Evolutionary conservation across 2,797 vertebrate genomes (phyloP).

Genomic region (Galago senegalensis): DNA sequence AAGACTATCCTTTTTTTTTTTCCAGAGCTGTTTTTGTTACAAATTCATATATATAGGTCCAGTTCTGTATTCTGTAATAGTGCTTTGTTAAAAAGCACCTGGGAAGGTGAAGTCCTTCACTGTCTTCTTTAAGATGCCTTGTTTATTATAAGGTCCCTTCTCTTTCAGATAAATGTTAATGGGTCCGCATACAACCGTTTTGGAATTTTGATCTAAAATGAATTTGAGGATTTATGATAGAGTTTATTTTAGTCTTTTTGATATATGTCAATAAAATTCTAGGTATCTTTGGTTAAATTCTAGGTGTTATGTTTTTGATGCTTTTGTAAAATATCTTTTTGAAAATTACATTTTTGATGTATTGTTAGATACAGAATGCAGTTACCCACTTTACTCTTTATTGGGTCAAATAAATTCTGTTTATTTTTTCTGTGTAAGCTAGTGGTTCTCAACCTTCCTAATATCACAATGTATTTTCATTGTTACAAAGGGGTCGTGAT

Average conservation of each 20-base stretch:
- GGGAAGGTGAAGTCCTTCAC: background rate
- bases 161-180: background rate
- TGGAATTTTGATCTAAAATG: background rate
- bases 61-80: background rate
- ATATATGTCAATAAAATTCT: background rate
- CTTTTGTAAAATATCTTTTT: background rate
- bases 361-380: background rate
- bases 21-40: background rate
- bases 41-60: background rate
- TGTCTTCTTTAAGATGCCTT: background rate
- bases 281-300: background rate
- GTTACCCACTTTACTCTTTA: background rate
- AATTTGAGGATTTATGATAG: background rate
- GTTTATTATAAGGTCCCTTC: background rate
- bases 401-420: background rate
- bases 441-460: too few species aligned
- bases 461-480: too few species aligned
- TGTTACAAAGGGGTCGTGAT: too few species aligned
- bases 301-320: background rate
- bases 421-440: background rate
- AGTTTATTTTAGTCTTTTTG: background rate
- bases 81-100: background rate
- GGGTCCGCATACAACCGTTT: background rate
- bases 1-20: background rate
- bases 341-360: background rate